Base-by-base conservation (phyloP, 2,797 vertebrate species). In the Peromyscus aztecus region DNA sequence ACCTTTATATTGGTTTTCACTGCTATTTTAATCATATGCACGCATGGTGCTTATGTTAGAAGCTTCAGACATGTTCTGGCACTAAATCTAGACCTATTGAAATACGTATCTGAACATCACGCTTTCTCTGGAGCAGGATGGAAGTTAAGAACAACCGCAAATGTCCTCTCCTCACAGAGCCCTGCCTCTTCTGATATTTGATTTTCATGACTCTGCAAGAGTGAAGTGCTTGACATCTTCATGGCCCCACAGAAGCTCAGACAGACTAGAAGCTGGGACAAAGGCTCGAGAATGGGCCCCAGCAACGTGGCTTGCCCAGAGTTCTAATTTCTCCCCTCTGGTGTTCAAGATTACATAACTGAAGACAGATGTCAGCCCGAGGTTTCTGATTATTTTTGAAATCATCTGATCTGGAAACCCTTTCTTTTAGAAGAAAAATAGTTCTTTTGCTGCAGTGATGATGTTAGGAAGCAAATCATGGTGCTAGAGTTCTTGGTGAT, bases 1-100 rank as follows among this genome's bases (percentile, higher is more conserved):
- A 52, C 37, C 73, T 82, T 85, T 46, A 71, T 11, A 4, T 61
- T 88, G 77, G 40, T n/a, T 69, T 84, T 75, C 23, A 1, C n/a
- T 89, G 9, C 37, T 82, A 46, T 83, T 77, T 86, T 92, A 94
- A 83, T 91, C 63, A 55, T 83, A 52, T 46, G 49, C 49, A 81
- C 0, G 40, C 75, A 82, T 12, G 52, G 37, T 52, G 43, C 43
- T 91, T 63, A 71, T 27, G 27, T 8, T n/a, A 24, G 19, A 91
- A 89, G 27, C 57, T 83, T 92, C 43, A 65, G 57, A 71, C n/a
- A 69, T 24, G 37, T 52, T 71, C 81, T 55, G 49, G 57, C 49
- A 85, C 40, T 40, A 63, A 92, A 78, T 81, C 52, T 76, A 91
- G 78, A 89, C 61, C 5, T 90, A 59, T 92, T 93, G 69, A 90